phyloP scores from a whole-genome alignment of 2,888 invertebrate species.

The Plagiodera versicolora region DNA sequence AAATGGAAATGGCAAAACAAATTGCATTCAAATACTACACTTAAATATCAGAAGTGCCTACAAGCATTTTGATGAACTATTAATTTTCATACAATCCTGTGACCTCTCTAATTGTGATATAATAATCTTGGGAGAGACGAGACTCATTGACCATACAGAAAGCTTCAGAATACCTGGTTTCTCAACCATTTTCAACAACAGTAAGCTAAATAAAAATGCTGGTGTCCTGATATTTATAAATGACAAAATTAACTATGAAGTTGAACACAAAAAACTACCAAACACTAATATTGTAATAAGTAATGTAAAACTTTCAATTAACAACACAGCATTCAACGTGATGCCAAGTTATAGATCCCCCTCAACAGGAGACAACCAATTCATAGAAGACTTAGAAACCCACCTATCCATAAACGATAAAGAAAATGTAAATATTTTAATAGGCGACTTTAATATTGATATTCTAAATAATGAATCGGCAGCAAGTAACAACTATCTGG shows the following conservation, averaged over 20 bases:
- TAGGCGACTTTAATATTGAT: background rate
- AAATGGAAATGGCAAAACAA: background rate
- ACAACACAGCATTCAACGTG: background rate
- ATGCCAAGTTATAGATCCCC: background rate
- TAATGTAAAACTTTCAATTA: background rate
- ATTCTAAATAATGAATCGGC: background rate
- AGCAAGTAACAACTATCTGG: background rate
- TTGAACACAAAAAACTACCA: background rate
- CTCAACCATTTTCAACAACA: background rate
- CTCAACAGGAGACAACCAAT: background rate
- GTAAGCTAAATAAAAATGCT: background rate
- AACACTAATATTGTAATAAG: background rate
- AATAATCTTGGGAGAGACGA: background rate
- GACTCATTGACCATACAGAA: background rate
- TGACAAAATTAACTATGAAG: background rate
- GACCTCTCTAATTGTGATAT: background rate
- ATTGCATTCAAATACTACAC: background rate
- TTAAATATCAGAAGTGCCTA: background rate
- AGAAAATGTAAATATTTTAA: background rate
- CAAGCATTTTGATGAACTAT: slow-evolving; percentile 3
- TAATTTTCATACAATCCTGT: background rate
- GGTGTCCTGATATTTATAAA: background rate
- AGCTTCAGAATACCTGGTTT: background rate
- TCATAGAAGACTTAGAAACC: background rate
- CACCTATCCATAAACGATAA: background rate